Evolutionary conservation across 2,797 vertebrate genomes (phyloP).

Genomic region (Pelochelys cantorii): DNA sequence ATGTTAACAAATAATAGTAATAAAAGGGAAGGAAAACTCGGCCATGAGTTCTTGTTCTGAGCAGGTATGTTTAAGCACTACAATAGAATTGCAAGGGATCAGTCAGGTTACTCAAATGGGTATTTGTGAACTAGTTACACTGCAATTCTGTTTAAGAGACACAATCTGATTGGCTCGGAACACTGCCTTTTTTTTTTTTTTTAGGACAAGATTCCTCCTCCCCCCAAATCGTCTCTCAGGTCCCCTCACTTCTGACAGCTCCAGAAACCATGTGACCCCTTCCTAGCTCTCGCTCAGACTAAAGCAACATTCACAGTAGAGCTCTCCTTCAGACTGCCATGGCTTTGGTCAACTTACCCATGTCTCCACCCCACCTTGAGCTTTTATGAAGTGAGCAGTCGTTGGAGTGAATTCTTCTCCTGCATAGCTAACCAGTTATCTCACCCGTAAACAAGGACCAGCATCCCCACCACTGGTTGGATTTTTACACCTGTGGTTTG

Average conservation of each 20-base stretch:
- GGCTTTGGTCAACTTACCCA: not conserved
- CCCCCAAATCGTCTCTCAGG: not conserved
- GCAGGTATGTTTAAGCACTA: not conserved
- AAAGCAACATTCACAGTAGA: not conserved
- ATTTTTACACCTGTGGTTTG: accelerated
- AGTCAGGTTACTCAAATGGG: not conserved
- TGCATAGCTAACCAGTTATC: accelerated
- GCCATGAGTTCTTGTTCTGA: not conserved
- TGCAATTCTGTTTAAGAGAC: not conserved
- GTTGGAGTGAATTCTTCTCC: not conserved
- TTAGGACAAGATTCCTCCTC: not conserved
- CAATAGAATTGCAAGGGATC: not conserved
- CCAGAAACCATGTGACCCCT: not conserved
- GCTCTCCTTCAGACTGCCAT: not conserved
- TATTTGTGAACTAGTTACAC: not conserved
- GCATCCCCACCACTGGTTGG: not conserved
- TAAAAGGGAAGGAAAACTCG: not conserved
- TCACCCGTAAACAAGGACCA: accelerated
- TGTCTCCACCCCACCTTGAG: not conserved
- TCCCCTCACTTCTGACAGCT: not conserved
- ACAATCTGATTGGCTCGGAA: not conserved
- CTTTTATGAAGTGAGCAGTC: not conserved
- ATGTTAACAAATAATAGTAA: not conserved
- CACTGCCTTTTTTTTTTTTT: too few species aligned
- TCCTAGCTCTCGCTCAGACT: too few species aligned